These are phyloP conservation scores for Apostichopus leukothele DNA, from an alignment of 53 echinoderm and acorn worm species.

Conservation along the genomic window DNA sequence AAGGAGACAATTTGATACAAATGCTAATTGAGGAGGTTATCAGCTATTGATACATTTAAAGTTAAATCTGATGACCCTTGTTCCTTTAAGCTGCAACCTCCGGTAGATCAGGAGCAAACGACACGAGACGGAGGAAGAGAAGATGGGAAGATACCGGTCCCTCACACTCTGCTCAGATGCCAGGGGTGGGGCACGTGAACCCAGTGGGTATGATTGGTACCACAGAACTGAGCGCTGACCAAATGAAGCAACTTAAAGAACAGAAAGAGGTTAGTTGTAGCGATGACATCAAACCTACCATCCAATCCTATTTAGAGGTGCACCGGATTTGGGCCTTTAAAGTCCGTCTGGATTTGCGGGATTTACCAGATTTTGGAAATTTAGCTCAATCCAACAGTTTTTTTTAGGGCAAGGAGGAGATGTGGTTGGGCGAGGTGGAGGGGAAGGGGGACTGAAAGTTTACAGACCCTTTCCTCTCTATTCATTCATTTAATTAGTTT, in stretches of 20 bases:
- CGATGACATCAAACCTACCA: too few species aligned
- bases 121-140: constrained; percentile 3
- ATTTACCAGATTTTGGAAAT: too few species aligned
- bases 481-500: too few species aligned
- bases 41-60: background rate
- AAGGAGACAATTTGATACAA: too few species aligned
- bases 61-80: background rate
- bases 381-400: too few species aligned
- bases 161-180: constrained; percentile 7
- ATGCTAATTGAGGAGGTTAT: background rate
- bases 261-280: constrained; percentile 81
- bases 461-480: too few species aligned
- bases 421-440: too few species aligned
- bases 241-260: constrained; percentile 90
- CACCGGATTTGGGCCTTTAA: too few species aligned
- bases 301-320: too few species aligned
- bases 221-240: constrained; percentile 79
- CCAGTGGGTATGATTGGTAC: constrained; percentile 99
- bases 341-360: too few species aligned
- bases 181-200: constrained; percentile 58
- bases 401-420: too few species aligned
- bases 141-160: constrained; percentile 34
- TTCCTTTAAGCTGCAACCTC: constrained; percentile 21
- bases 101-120: constrained; percentile 16
- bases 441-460: too few species aligned